Evolutionary conservation across 2,797 vertebrate species (phyloP), one percentile per base, ranked within the genome.

Genomic region (Chiroxiphia lanceolata): DNA sequence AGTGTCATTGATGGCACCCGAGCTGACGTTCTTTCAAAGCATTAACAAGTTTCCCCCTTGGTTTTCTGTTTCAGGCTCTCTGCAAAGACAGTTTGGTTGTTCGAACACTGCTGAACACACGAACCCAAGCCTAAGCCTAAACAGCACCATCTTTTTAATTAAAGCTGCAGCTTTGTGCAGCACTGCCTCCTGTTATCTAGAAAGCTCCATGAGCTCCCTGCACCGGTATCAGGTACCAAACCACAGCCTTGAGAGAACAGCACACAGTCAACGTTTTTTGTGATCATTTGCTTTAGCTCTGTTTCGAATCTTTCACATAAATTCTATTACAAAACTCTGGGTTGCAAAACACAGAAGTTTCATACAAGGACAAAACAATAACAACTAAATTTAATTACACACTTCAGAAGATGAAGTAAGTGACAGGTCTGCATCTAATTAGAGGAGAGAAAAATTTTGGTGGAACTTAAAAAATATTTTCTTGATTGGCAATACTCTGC

Each of bases 321-420:
- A 90, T 77, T 64, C 90, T 65, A 8, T 94, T 89, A 95, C 91
- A 96, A 94, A 94, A 96, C 74, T 50, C 48, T 4, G 15, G 4
- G 67, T 82, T 97, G 86, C 93, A 95, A 95, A 96, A 95, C 59
- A 77, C 44, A 45, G 77, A 68, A 59, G 68, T 95, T 92, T 90
- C 94, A 65, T 11, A 93, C 18, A 56, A 76, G 79, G 86, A 91
- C 5, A 15, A 50, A 91, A 87, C 60, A 94, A 36, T 83, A 88
- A 76, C 54, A 93, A 76, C 80, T 59, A 82, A 36, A 91, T 60
- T 77, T 72, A 84, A 94, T 91, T 92, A 74, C 27, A 79, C 31
- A 44, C 34, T 92, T 84, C 69, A 71, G 53, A 82, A 92, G 56
- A 94, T 36, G 5, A 94, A 94, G 5, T 70, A 87, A 96, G 70